Evolutionary conservation across 1,140 invertebrate species (phyloP).

Genomic region (Cherax quadricarinatus): DNA sequence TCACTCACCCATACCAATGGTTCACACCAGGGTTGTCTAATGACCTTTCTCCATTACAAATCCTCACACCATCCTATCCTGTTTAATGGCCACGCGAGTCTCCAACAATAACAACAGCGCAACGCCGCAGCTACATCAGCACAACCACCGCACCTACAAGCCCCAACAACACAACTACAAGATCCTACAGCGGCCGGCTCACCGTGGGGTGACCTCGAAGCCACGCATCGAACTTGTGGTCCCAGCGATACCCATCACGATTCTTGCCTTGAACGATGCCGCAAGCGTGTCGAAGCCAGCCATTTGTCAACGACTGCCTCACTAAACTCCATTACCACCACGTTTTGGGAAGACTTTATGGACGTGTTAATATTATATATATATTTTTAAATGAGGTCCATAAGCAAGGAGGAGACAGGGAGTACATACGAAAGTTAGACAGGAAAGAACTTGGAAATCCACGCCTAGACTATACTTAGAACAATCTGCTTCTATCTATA

Average conservation of each 20-base stretch:
- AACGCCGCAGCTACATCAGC: background rate
- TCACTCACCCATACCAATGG: background rate
- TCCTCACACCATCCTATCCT: background rate
- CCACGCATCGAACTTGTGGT: background rate
- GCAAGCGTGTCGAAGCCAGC: background rate
- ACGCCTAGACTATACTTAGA: too few species aligned
- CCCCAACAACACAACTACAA: background rate
- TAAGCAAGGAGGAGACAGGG: background rate
- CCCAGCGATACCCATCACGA: background rate
- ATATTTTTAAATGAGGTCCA: background rate
- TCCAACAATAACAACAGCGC: background rate
- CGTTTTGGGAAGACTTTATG: conserved; percentile 5
- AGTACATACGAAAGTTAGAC: background rate
- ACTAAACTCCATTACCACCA: background rate
- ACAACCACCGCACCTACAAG: background rate
- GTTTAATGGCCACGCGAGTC: background rate
- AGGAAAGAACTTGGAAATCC: too few species aligned
- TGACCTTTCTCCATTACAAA: background rate
- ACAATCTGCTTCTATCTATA: too few species aligned
- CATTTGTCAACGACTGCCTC: background rate
- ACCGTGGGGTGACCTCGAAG: background rate
- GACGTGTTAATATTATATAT: background rate
- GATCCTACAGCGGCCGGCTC: background rate
- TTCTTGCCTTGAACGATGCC: background rate
- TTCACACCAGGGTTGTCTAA: background rate